phyloP scores from a whole-genome alignment of 2,113 vertebrate genomes.

The Macrotis lagotis region DNA sequence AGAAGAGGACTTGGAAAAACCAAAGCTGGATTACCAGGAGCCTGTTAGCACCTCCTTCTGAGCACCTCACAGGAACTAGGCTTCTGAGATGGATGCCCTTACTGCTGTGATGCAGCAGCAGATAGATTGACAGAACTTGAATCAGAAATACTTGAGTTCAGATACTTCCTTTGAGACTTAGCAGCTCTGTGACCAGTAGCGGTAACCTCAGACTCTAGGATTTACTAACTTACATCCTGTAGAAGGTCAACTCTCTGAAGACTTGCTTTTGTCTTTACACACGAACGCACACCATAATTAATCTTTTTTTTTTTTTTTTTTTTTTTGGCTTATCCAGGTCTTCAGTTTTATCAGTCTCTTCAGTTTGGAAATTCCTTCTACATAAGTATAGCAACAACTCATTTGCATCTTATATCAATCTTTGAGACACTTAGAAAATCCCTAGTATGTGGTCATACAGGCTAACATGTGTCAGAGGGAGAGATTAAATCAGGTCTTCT shows the following conservation, averaged over 20 bases:
- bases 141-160: not conserved
- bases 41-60: no score
- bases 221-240: not conserved
- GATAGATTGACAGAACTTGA: not conserved
- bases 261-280: not conserved
- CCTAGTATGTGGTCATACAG: not conserved
- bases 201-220: not conserved
- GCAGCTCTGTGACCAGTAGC: not conserved
- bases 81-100: not conserved
- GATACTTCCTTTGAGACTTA: not conserved
- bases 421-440: not conserved
- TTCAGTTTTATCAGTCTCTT: not conserved
- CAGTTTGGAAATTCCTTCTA: not conserved
- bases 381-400: not conserved
- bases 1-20: not conserved
- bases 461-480: not conserved
- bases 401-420: not conserved
- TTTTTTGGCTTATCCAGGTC: not conserved
- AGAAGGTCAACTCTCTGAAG: not conserved
- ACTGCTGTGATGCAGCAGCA: not conserved
- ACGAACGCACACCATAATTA: not conserved
- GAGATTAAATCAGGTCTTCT: not conserved
- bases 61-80: not conserved
- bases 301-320: not conserved
- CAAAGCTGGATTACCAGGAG: not conserved